phyloP scores from a whole-genome alignment of 1,140 invertebrate species.

The Drosophila kepulauana region DNA sequence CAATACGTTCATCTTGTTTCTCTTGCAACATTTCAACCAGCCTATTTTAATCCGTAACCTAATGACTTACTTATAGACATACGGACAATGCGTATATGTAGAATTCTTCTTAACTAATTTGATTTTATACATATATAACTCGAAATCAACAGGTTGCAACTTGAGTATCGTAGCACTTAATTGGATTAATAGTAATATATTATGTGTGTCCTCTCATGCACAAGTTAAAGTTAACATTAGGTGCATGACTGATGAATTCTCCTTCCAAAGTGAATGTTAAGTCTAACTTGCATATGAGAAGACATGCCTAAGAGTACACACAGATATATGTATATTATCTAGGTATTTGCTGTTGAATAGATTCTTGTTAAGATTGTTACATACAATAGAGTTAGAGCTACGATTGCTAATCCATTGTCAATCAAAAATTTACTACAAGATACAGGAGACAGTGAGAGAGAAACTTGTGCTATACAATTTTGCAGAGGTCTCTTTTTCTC shows the following conservation, averaged over 20 bases:
- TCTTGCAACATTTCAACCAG: slow-evolving; percentile 20
- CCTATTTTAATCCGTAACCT: slow-evolving; percentile 20
- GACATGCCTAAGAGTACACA: slow-evolving; percentile 6
- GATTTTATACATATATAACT: slow-evolving; percentile 25
- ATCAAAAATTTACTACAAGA: neutral
- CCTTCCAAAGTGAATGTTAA: neutral
- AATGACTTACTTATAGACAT: slow-evolving; percentile 19
- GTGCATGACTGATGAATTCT: neutral
- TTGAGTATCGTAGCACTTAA: slow-evolving; percentile 64
- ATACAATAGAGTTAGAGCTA: slow-evolving; percentile 3
- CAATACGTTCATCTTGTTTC: slow-evolving; percentile 12
- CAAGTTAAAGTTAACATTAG: slow-evolving; percentile 3
- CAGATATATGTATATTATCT: slow-evolving; percentile 1
- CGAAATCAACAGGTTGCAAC: slow-evolving; percentile 56
- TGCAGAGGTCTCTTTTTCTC: neutral
- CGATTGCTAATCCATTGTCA: slow-evolving; percentile 2
- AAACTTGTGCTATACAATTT: slow-evolving; percentile 28
- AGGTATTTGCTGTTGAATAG: slow-evolving; percentile 1
- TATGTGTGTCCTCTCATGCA: neutral
- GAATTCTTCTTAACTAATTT: slow-evolving; percentile 34
- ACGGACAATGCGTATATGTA: slow-evolving; percentile 20
- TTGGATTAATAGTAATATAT: slow-evolving; percentile 57
- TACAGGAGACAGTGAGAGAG: neutral
- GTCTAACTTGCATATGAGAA: neutral
- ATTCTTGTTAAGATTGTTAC: slow-evolving; percentile 6